Conservation (phyloP, 2,888 invertebrate species). For the Epinotia demarniana region DNA sequence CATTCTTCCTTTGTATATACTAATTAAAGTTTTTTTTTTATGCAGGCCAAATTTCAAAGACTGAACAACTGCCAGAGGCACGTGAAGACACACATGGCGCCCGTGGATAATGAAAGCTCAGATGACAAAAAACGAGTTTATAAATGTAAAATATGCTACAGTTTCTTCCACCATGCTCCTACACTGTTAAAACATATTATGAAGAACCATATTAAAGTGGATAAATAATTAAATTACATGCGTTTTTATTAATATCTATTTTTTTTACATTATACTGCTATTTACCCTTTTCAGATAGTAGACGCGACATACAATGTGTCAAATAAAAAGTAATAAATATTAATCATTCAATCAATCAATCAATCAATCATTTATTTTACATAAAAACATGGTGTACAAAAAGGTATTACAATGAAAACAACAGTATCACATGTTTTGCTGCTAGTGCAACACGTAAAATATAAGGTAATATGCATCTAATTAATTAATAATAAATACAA, state of each 20-base stretch:
- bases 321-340: too few species aligned
- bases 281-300: too few species aligned
- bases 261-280: not conserved
- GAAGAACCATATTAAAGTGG: slow-evolving; percentile 65
- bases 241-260: not conserved
- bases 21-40: slow-evolving; percentile 51
- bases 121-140: slow-evolving; percentile 51
- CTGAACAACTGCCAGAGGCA: slow-evolving; percentile 65
- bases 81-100: slow-evolving; percentile 62
- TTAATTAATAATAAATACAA: too few species aligned
- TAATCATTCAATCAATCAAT: too few species aligned
- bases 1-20: not conserved
- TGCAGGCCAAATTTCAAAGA: slow-evolving; percentile 66
- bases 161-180: slow-evolving; percentile 66
- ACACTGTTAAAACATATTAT: slow-evolving; percentile 75
- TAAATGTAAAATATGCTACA: slow-evolving; percentile 75
- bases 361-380: too few species aligned
- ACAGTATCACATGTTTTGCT: too few species aligned
- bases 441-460: too few species aligned
- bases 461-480: too few species aligned
- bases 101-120: slow-evolving; percentile 41
- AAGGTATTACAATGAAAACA: too few species aligned
- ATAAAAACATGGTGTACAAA: too few species aligned
- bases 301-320: too few species aligned
- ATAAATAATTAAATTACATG: slow-evolving; percentile 25